Evolutionary conservation across 1,140 invertebrate genomes (phyloP), one percentile per base, ranked within the genome.

Genomic region (Tribolium madens): DNA sequence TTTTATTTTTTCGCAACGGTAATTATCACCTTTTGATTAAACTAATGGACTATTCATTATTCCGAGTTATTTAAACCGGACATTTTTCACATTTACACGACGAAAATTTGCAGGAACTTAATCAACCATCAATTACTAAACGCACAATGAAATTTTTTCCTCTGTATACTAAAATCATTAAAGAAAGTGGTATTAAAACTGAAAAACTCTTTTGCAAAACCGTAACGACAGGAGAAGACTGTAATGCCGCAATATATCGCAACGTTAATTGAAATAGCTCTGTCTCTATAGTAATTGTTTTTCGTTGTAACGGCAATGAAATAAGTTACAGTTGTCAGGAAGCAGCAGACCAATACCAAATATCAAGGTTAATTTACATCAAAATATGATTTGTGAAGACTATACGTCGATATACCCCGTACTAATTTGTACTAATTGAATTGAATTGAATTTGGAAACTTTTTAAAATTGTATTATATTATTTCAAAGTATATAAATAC

Each of bases 181-280:
- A 31, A 10, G 18, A 18, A 36, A 72, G 21, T 46, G 46, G 70
- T 26, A 72, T 36, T 72, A 72, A 72, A 72, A 10, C 9, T 9
- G 26, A 72, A 21, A 26, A 26, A 26, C 21, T 26, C 21, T 64
- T 33, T 6, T 12, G 18, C 14, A 75, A 60, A 53, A 10, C 5
- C 53, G 18, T 48, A 64, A 60, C 52, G 57, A 60, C 31, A 64
- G 52, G 42, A 60, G 73, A 5, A 75, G 74, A 75, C 74, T 36
- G 74, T 75, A 69, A 75, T 75, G 60, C 26, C 17, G 74, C 57
- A 64, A 75, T 75, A 75, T 75, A 75, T 75, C 57, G 57, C 42
- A 14, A 31, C 48, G 36, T 69, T 75, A 75, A 75, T 75, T 75
- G 74, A 75, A 75, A 75, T 57, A 26, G 53, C 26, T 42, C 42